Evolutionary conservation across 2,797 vertebrate species (phyloP), one percentile per base, ranked within the genome.

Genomic region (Peromyscus nudipes): DNA sequence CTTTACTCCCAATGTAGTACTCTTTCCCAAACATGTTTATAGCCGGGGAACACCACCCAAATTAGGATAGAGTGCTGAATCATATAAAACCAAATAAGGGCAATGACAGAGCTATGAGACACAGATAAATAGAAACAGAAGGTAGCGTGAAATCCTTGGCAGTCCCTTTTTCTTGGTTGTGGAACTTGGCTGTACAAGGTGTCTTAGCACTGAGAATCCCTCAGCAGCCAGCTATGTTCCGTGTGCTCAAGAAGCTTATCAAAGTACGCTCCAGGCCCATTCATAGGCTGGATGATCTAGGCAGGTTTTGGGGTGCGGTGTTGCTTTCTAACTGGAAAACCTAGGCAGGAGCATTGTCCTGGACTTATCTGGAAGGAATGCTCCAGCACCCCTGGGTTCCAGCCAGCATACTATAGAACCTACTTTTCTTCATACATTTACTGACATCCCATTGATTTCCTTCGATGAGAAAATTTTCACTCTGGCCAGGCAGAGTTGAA

Each of bases 121-220:
- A 89, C 29, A 89, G 69, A 81, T 84, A 96, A 95, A 90, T 93
- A 71, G 96, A 97, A 94, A 71, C 0, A 91, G 76, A 37, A 49
- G n/a, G 81, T 90, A 93, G 92, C 6, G 76, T 46, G 94, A 93
- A 96, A 76, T 43, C 3, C 37, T 71, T 93, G 87, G 86, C 81
- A 91, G 94, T 96, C 95, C 25, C 62, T 92, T 96, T 96, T 89
- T 84, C 93, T 96, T 95, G 14, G 67, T 91, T 94, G 91, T 91
- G 49, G 64, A 87, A 82, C 55, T 55, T 52, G 52, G n/a, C 23
- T 96, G 92, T 95, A 73, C 37, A 87, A 94, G 89, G 71, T 84
- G n/a, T 76, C 83, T 84, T 89, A 92, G 52, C 76, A 62, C 62
- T 92, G 12, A 34, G 92, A 94, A 87, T 94, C 29, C 52, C 52